Base-by-base conservation (phyloP, 2,113 vertebrate genomes). In the Onychostruthus taczanowskii region DNA sequence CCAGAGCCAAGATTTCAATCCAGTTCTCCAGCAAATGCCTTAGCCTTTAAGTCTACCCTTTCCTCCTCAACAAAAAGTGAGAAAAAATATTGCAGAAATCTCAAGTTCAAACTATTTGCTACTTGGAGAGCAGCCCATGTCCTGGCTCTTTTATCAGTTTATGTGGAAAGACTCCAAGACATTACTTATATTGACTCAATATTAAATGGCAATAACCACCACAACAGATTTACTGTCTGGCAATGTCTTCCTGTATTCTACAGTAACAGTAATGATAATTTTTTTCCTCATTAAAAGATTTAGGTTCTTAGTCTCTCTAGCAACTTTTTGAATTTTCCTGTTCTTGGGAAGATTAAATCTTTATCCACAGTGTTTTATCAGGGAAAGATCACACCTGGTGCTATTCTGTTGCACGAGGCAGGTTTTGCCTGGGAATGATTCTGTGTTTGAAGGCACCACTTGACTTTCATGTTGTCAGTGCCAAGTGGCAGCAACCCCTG, bases 101-200 rank as follows among this genome's bases (percentile, higher is more conserved):
- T 88, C 84, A 95, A 92, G 95, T 93, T 94, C 93, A 89, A 91
- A 76, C 77, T 87, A 56, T 46, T 94, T 84, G 59, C 93, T 77
- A 6, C 80, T 95, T 96, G 95, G 96, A 96, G 59, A 96, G 82
- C 82, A 91, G 90, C 95, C 96, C 93, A 31, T 74, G 93, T 92
- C 79, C 85, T 93, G 84, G 93, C 75, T 96, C 87, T 77, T 94
- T 83, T 88, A 95, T 94, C 92, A 92, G 92, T 88, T 93, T 95
- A 9, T 67, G 72, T 95, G 93, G 93, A 95, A 94, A 95, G 82
- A 44, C 92, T 97, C 95, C 96, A 96, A 95, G 93, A 90, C 96
- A 95, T 96, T 90, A 97, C 95, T 96, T 97, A 94, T 69, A 91
- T 95, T 95, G 96, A 95, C 94, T 96, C 90, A 96, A 83, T 95